phyloP scores from a whole-genome alignment of 1,140 invertebrate species.

The Brevipalpus yothersi region DNA sequence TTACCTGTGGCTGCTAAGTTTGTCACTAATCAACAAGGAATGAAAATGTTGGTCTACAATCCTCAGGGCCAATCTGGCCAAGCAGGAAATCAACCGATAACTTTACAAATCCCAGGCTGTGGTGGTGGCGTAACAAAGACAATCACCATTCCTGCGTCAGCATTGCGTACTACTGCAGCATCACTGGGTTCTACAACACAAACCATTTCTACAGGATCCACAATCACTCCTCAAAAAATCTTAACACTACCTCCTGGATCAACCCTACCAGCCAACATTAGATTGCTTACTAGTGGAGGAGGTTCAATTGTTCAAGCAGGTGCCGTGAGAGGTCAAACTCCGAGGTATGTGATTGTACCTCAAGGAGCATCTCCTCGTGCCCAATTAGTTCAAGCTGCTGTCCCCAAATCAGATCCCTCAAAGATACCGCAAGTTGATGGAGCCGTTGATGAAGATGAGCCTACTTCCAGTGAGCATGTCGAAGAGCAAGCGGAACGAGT shows the following conservation, averaged over 20 bases:
- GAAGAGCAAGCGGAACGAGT: not conserved
- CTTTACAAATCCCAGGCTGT: not conserved
- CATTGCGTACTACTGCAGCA: not conserved
- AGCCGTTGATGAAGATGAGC: conserved; percentile 7
- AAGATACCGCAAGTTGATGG: conserved; percentile 11
- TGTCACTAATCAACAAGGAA: conserved; percentile 22
- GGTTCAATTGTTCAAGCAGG: not conserved
- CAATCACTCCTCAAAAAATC: conserved; percentile 2
- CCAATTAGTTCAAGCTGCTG: not conserved
- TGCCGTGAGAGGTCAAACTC: not conserved
- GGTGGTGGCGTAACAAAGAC: no score
- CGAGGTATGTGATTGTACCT: not conserved
- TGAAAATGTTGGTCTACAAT: conserved; percentile 36
- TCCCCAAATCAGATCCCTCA: not conserved
- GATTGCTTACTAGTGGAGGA: not conserved
- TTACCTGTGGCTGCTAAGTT: conserved; percentile 1
- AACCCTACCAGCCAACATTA: conserved; percentile 7
- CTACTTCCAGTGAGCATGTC: not conserved
- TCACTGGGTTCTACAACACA: not conserved
- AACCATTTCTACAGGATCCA: conserved; percentile 2
- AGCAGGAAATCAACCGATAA: conserved; percentile 9
- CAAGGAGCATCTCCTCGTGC: not conserved
- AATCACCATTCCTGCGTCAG: conserved; percentile 26
- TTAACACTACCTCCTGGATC: conserved; percentile 9
- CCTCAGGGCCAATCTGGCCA: conserved; percentile 8